A percentile compares a stretch with the other conserved stretches of the same genome.
Conservation (phyloP, 2,888 invertebrate genomes). For the Heteropelma amictum region DNA sequence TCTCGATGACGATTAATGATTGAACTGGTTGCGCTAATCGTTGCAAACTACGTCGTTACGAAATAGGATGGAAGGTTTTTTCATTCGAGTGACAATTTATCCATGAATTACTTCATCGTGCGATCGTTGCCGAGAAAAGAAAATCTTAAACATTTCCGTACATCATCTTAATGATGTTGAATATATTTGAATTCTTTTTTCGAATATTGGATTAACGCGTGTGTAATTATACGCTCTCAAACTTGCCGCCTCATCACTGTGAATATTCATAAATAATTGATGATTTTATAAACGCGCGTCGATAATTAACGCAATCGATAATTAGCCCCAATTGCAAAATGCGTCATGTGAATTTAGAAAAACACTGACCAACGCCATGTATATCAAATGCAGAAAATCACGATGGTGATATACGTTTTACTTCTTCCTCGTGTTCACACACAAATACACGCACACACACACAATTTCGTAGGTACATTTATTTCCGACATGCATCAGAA, state of each 20-base stretch:
- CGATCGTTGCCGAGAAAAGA: background rate
- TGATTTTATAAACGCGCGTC: background rate
- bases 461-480: background rate
- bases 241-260: background rate
- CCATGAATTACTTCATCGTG: background rate
- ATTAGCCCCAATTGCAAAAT: background rate
- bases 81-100: no score
- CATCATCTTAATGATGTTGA: no score
- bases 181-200: no score
- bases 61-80: no score
- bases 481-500: background rate
- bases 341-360: background rate
- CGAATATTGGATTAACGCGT: background rate
- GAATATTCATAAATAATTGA: background rate
- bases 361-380: background rate
- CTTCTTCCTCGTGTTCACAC: no score
- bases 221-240: background rate
- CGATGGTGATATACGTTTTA: no score
- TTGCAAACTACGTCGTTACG: no score
- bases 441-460: background rate
- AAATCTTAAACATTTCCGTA: background rate
- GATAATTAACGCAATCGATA: background rate
- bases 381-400: background rate
- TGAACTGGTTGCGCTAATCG: no score
- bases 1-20: no score